Percentiles rank a stretch among this genome's conserved stretches.
These are phyloP conservation scores for Plectrocnemia conspersa DNA, from an alignment of 1,140 invertebrate species.

Conservation along the genomic window DNA sequence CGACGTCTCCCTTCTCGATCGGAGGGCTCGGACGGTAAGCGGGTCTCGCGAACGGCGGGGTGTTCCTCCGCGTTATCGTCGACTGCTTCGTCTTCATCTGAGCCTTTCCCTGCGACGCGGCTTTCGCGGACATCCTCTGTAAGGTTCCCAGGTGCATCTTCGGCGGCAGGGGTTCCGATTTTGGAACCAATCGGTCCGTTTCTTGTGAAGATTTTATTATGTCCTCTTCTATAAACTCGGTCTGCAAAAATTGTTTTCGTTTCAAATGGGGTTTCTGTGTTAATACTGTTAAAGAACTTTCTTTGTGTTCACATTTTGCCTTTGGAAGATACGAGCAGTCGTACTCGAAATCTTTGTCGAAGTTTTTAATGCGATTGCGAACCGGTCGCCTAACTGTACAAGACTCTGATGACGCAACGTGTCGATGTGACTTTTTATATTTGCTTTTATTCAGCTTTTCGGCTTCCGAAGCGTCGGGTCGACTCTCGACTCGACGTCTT, in stretches of 20 bases:
- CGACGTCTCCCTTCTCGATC: background rate
- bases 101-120: constrained; percentile 19
- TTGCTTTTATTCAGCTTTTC: background rate
- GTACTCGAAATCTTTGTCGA: constrained; percentile 65
- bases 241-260: constrained; percentile 42
- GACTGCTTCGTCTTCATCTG: constrained; percentile 17
- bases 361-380: constrained; percentile 58
- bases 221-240: constrained; percentile 24
- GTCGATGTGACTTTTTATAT: constrained; percentile 15
- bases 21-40: background rate
- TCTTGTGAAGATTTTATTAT: constrained; percentile 6
- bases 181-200: constrained; percentile 12
- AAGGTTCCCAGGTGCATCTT: constrained; percentile 26
- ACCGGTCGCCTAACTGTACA: constrained; percentile 50
- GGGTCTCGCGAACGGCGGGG: constrained; percentile 19
- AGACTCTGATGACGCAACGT: constrained; percentile 31
- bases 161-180: constrained; percentile 22
- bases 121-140: constrained; percentile 20
- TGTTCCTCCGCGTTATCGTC: constrained; percentile 17
- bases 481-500: too few species aligned
- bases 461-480: too few species aligned
- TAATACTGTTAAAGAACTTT: constrained; percentile 30
- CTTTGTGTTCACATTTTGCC: constrained; percentile 41
- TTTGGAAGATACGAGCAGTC: constrained; percentile 56
- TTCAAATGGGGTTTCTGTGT: constrained; percentile 40